Evolutionary conservation across 1,140 invertebrate genomes (phyloP).

Genomic region (Sesamia nonagrioides): DNA sequence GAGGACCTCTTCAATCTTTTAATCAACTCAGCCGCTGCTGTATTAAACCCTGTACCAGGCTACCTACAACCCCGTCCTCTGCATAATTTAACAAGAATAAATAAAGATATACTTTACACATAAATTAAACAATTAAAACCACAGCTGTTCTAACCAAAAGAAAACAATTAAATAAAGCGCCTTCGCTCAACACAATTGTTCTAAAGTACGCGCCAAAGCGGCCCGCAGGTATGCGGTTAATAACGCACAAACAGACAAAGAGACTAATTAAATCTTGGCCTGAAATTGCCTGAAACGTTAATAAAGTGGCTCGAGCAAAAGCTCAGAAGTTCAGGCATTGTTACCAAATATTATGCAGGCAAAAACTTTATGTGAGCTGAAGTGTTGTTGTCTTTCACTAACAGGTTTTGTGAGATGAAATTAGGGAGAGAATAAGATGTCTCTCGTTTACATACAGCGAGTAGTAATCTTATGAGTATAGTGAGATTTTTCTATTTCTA

Average conservation of each 20-base stretch:
- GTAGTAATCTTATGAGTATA: too few relatives aligned
- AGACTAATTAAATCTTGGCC: slow-evolving; percentile 23
- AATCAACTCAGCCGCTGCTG: too few relatives aligned
- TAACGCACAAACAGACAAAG: slow-evolving; percentile 17
- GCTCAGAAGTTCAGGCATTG: neutral
- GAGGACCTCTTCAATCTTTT: too few relatives aligned
- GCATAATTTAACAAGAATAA: too few relatives aligned
- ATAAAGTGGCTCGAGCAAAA: neutral
- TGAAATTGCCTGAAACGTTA: slow-evolving; percentile 25
- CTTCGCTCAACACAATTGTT: slow-evolving; percentile 7
- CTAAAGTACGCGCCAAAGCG: neutral
- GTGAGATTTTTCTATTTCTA: too few relatives aligned
- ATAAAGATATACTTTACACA: neutral
- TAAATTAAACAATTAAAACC: neutral
- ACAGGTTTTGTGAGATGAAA: too few relatives aligned
- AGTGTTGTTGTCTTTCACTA: neutral
- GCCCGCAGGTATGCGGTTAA: neutral
- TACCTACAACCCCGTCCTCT: too few relatives aligned
- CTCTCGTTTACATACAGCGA: too few relatives aligned
- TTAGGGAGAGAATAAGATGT: too few relatives aligned
- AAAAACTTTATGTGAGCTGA: neutral
- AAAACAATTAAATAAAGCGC: neutral
- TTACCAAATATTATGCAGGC: neutral
- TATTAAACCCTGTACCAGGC: too few relatives aligned
- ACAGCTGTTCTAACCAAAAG: neutral